Conservation (phyloP, 2,113 vertebrate species). For the Muscicapa adusta region DNA sequence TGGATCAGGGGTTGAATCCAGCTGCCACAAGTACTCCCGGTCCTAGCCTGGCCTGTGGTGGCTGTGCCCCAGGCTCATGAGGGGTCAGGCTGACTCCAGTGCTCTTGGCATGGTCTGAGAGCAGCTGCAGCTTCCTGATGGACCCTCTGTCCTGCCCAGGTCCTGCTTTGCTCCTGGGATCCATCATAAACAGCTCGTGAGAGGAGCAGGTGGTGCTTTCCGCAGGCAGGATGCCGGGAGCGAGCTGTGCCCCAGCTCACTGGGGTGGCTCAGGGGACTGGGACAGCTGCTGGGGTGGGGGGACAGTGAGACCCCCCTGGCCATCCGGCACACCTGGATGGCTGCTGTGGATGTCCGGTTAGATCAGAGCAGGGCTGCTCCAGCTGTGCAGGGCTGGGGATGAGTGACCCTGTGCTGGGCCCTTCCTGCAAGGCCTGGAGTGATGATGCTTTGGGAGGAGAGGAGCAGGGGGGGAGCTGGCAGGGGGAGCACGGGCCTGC, state of each 20-base stretch:
- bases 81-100: background rate
- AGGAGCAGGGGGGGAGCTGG: background rate
- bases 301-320: background rate
- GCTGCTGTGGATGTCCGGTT: background rate
- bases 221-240: background rate
- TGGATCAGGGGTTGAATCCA: fast-evolving
- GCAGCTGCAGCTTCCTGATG: background rate
- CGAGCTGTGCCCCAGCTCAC: background rate
- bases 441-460: fast-evolving
- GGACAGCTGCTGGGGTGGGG: background rate
- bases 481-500: fast-evolving
- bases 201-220: background rate
- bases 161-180: background rate
- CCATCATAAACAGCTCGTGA: fast-evolving
- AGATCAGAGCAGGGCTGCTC: background rate
- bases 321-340: background rate
- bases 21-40: background rate
- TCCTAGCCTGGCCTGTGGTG: background rate
- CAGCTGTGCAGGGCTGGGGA: background rate
- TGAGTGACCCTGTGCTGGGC: fast-evolving
- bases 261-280: background rate
- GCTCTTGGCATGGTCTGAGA: fast-evolving
- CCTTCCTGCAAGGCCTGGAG: background rate
- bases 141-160: background rate
- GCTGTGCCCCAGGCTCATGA: fast-evolving